phyloP scores from a whole-genome alignment of 1,140 invertebrate species.

The Coptotermes formosanus region DNA sequence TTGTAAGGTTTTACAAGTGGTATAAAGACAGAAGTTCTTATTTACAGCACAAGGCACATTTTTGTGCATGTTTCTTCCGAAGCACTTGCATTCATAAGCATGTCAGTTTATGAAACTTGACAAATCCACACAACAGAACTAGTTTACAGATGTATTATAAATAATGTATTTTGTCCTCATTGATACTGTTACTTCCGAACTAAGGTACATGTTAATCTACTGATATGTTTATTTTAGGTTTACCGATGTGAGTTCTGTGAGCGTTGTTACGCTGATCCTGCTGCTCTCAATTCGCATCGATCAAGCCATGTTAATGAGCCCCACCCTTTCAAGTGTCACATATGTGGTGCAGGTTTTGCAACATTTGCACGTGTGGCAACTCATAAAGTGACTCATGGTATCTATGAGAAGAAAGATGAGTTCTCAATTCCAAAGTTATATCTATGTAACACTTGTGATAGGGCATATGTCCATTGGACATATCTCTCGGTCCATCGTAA shows the following conservation, averaged over 20 bases:
- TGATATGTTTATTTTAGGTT: background rate
- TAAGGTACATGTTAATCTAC: no score
- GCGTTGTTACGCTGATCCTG: slow-evolving; percentile 30
- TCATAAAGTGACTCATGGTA: slow-evolving; percentile 30
- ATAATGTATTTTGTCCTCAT: no score
- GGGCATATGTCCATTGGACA: slow-evolving; percentile 26
- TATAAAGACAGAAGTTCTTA: no score
- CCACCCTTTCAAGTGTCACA: slow-evolving; percentile 24
- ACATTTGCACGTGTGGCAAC: slow-evolving; percentile 27
- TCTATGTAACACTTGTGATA: slow-evolving; percentile 22
- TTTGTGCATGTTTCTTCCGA: no score
- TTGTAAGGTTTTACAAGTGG: no score
- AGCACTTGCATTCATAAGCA: no score
- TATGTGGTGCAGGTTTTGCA: slow-evolving; percentile 23
- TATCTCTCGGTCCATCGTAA: slow-evolving; percentile 28
- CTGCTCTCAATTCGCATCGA: slow-evolving; percentile 13
- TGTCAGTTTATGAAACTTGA: no score
- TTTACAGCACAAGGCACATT: no score
- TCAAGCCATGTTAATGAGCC: background rate
- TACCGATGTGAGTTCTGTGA: slow-evolving; percentile 54
- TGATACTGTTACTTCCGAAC: no score
- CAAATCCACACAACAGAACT: no score
- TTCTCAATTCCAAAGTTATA: slow-evolving; percentile 27
- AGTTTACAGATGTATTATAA: no score
- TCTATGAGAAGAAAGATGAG: slow-evolving; percentile 20